phyloP scores from a whole-genome alignment of 2,113 vertebrate genomes.

The Colossoma macropomum region DNA sequence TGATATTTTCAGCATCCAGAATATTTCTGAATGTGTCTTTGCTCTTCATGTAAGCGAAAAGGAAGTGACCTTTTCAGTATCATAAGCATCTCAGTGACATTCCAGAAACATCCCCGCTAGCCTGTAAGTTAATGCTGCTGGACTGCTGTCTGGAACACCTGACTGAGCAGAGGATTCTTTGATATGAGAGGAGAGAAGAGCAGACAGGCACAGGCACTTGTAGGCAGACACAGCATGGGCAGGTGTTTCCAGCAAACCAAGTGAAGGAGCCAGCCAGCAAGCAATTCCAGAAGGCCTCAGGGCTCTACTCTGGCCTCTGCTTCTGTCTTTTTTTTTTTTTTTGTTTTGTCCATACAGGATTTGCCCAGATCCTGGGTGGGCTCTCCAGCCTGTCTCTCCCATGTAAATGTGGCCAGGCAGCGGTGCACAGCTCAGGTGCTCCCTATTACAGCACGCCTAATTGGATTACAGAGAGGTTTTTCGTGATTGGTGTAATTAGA shows the following conservation, averaged over 20 bases:
- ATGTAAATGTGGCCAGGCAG: conserved; percentile 40
- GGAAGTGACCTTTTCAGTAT: neutral
- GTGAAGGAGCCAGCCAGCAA: conserved; percentile 67
- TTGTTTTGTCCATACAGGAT: neutral
- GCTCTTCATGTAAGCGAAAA: neutral
- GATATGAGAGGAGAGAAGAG: conserved; percentile 59
- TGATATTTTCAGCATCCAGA: conserved; percentile 60
- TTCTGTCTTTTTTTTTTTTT: neutral
- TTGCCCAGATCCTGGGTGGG: conserved; percentile 26
- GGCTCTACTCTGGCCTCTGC: conserved; percentile 36
- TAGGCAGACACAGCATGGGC: conserved; percentile 61
- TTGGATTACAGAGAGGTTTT: conserved; percentile 51
- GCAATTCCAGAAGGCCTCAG: conserved; percentile 22
- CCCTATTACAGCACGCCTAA: conserved; percentile 40
- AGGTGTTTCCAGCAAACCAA: conserved; percentile 70
- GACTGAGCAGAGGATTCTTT: conserved; percentile 56
- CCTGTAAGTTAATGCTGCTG: neutral
- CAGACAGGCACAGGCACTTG: conserved; percentile 55
- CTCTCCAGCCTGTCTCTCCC: neutral
- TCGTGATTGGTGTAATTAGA: conserved; percentile 52
- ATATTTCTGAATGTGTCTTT: neutral
- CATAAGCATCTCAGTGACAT: neutral
- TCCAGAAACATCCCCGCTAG: neutral
- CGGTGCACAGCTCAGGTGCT: conserved; percentile 50
- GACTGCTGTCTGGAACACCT: neutral